phyloP scores from a whole-genome alignment of 1,140 invertebrate genomes.

The Drosophila paulistorum region DNA sequence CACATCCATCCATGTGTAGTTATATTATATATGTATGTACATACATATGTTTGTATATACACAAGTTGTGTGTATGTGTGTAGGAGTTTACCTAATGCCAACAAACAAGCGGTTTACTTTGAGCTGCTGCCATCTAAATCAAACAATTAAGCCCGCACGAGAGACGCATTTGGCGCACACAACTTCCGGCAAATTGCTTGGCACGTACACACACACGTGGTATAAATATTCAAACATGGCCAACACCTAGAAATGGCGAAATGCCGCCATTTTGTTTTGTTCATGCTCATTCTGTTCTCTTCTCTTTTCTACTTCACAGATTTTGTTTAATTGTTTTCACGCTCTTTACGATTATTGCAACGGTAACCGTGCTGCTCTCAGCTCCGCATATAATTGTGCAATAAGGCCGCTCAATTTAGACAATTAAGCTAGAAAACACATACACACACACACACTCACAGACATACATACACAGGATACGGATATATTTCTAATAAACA shows the following conservation, averaged over 20 bases:
- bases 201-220: slow-evolving; percentile 43
- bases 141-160: slow-evolving; percentile 64
- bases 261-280: slow-evolving; percentile 49
- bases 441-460: slow-evolving; percentile 31
- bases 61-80: slow-evolving; percentile 20
- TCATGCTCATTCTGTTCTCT: slow-evolving; percentile 21
- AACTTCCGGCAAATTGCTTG: slow-evolving; percentile 66
- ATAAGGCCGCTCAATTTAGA: slow-evolving; percentile 85
- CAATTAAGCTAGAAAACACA: slow-evolving; percentile 49
- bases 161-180: slow-evolving; percentile 45
- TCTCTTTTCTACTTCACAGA: slow-evolving; percentile 84
- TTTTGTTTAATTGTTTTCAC: slow-evolving; percentile 99
- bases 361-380: slow-evolving; percentile 95
- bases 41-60: not conserved
- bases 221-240: slow-evolving; percentile 56
- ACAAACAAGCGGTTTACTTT: slow-evolving; percentile 37
- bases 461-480: slow-evolving; percentile 26
- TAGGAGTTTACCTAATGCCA: slow-evolving; percentile 26
- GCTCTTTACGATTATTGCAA: slow-evolving; percentile 97
- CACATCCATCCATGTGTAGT: not conserved
- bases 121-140: slow-evolving; percentile 42
- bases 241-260: slow-evolving; percentile 18
- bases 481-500: slow-evolving; percentile 16
- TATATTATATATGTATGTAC: not conserved
- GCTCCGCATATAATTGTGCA: slow-evolving; percentile 98